These are phyloP conservation scores for Astreopora myriophthalma DNA, from an alignment of 64 coral and sea anemone genomes.

Conservation along the genomic window DNA sequence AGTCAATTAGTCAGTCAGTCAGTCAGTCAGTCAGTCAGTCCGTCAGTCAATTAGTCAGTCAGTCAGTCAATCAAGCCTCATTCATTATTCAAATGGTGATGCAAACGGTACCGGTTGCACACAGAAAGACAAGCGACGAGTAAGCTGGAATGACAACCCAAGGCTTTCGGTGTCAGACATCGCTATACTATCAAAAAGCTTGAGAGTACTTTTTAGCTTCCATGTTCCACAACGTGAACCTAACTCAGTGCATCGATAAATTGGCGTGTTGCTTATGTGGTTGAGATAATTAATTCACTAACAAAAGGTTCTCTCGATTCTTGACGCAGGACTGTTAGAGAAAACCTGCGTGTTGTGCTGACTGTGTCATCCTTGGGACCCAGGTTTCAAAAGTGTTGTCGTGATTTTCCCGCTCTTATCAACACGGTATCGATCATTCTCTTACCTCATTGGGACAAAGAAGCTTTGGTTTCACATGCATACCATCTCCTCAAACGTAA, in stretches of 20 bases:
- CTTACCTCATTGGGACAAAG: constrained; percentile 85
- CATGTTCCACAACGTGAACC: background rate
- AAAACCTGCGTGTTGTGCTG: constrained; percentile 91
- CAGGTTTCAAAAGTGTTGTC: constrained; percentile 86
- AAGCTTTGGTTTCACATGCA: constrained; percentile 74
- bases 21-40: too few relatives aligned
- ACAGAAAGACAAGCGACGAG: too few relatives aligned
- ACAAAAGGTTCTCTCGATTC: background rate
- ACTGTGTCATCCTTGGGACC: constrained; percentile 78
- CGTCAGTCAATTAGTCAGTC: too few relatives aligned
- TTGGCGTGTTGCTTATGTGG: background rate
- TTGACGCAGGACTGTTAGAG: constrained; percentile 82
- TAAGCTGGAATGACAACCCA: too few relatives aligned
- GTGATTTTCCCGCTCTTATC: constrained; percentile 80
- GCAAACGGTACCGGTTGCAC: too few relatives aligned
- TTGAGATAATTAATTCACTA: background rate
- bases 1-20: too few relatives aligned
- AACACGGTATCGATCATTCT: constrained; percentile 93
- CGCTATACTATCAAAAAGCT: background rate
- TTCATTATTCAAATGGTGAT: too few relatives aligned
- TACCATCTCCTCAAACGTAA: constrained; percentile 80
- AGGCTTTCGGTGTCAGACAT: too few relatives aligned
- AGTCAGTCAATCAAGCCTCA: too few relatives aligned
- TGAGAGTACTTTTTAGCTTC: background rate
- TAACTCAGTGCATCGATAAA: too few relatives aligned